A percentile compares a stretch with the other conserved stretches of the same genome.
These are phyloP conservation scores for Mellivora capensis DNA, from an alignment of 2,113 vertebrate species.

Conservation along the genomic window DNA sequence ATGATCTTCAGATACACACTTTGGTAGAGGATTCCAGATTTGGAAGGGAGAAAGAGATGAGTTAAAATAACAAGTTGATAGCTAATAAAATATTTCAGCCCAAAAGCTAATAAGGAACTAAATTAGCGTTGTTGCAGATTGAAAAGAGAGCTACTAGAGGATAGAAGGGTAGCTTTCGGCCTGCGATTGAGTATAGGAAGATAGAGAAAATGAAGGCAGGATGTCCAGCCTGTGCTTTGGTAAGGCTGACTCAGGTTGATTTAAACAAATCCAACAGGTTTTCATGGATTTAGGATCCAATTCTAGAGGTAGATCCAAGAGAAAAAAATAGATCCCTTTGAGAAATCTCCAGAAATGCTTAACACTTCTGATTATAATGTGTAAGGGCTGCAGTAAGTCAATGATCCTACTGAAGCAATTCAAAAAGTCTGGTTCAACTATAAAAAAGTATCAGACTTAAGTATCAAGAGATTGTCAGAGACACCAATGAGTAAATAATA, in stretches of 20 bases:
- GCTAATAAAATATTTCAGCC: neutral
- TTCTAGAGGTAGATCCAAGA: neutral
- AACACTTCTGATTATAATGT: neutral
- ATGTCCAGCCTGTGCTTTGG: neutral
- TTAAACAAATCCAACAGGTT: neutral
- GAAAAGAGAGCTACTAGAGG: neutral
- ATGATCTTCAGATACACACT: neutral
- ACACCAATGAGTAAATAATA: neutral
- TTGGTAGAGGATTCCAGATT: neutral
- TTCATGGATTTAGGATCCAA: neutral
- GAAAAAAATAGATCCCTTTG: neutral
- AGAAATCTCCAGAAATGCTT: neutral
- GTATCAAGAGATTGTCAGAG: neutral
- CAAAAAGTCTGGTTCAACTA: neutral
- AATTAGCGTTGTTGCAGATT: neutral
- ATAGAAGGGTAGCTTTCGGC: neutral
- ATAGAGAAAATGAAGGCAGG: neutral
- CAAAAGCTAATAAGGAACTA: neutral
- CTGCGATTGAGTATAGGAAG: neutral
- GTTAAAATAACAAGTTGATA: neutral
- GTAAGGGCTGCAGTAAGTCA: neutral
- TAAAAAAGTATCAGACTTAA: neutral
- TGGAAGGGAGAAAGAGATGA: neutral
- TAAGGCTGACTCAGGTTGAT: neutral
- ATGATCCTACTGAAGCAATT: neutral